Base-by-base conservation (phyloP, 2,113 vertebrate genomes). In the Channa argus region DNA sequence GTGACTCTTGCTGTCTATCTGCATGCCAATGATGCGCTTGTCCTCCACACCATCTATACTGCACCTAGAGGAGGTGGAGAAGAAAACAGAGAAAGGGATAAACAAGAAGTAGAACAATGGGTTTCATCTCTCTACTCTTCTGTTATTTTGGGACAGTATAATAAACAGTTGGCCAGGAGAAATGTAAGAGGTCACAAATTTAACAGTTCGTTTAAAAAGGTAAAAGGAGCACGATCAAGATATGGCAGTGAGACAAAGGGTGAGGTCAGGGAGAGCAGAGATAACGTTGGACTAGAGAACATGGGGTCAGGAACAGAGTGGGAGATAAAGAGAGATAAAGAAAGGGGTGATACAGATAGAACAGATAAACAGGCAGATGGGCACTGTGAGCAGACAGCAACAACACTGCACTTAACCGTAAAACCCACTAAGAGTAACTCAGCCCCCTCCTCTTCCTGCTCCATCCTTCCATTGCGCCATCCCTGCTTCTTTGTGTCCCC, bases 41-140 rank as follows among this genome's bases (percentile, higher is more conserved):
- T 99, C 97, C 44, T 99, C 98, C 15, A 97, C 87, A 0, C 97
- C 96, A 0, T 99, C 98, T 0, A 97, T 95, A 83, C 96, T 98
- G 94, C 98, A 99, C 86, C 98, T 99, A 59, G 6, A 85, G 60
- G 2, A 62, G 24, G 47, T 12, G 49, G 45, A 51, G 13, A 14
- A 63, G 53, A 15, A 34, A 33, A 44, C 24, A 56, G 61, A 74
- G 14, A 15, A 59, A 5, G 61, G 15, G 59, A 7, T 55, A 37
- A 24, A 24, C 24, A 24, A 24, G 1, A 24, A 24, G 24, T 24
- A 24, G 24, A 24, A 24, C 39, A 41, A 41, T 1, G 6, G 6
- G 39, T 41, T 41, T 41, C 6, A 41, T 41, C 39, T 24, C 24
- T 24, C 24, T 24, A 24, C 24, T 24, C 24, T 24, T 24, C 24